These are phyloP conservation scores for Drosophila miranda DNA, from an alignment of 1,140 invertebrate genomes.

Conservation along the genomic window DNA sequence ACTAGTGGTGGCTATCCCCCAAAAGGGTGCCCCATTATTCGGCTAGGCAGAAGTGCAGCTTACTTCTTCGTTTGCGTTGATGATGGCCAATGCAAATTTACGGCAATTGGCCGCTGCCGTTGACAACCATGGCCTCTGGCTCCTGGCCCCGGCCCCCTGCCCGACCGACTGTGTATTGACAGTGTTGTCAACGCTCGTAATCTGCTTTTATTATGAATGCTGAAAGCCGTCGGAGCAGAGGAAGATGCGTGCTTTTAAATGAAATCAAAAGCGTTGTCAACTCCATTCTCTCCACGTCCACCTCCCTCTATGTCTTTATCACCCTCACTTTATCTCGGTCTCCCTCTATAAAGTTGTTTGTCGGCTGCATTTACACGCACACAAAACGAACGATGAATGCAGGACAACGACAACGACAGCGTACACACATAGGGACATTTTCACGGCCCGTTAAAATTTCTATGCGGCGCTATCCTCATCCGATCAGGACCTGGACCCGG, in stretches of 20 bases:
- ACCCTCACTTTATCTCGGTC: slow-evolving; percentile 1
- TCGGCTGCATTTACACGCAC: slow-evolving; percentile 55
- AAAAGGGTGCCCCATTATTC: slow-evolving; percentile 15
- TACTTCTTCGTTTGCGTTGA: slow-evolving; percentile 38
- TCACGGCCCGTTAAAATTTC: slow-evolving; percentile 60
- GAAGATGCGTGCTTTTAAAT: slow-evolving; percentile 56
- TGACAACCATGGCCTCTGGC: slow-evolving; percentile 46
- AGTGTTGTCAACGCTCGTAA: slow-evolving; percentile 73
- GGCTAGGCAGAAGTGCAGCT: background rate
- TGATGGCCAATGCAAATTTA: slow-evolving; percentile 72
- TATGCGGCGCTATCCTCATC: slow-evolving; percentile 47
- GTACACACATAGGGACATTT: slow-evolving; percentile 6
- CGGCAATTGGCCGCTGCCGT: slow-evolving; percentile 66
- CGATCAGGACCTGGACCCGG: too few relatives aligned
- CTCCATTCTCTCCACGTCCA: slow-evolving; percentile 12
- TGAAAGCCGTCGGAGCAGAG: slow-evolving; percentile 41
- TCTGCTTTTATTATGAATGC: slow-evolving; percentile 70
- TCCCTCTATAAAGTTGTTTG: slow-evolving; percentile 67
- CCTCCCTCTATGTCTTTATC: too few relatives aligned
- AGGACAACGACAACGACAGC: slow-evolving; percentile 3
- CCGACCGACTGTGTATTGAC: slow-evolving; percentile 53
- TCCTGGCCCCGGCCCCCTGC: background rate
- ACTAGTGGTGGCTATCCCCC: too few relatives aligned
- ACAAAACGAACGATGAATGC: slow-evolving; percentile 21
- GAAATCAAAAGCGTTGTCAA: slow-evolving; percentile 67